Conservation (phyloP, 1,140 invertebrate genomes). For the Metopolophium dirhodum region DNA sequence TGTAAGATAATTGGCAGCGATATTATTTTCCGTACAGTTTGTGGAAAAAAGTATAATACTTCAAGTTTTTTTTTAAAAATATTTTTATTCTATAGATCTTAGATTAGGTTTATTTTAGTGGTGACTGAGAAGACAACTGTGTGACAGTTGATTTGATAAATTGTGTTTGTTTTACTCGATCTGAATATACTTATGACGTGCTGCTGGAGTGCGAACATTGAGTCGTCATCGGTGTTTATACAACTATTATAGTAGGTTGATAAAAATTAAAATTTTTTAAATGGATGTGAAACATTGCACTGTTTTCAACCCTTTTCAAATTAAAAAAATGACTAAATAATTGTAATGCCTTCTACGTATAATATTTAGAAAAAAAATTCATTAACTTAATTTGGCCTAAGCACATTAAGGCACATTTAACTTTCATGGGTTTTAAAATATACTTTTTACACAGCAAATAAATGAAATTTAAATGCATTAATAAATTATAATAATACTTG, state of each 20-base stretch:
- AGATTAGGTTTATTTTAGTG: not conserved
- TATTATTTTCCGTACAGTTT: constrained; percentile 3
- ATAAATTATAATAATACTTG: constrained; percentile 25
- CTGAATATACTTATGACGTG: not conserved
- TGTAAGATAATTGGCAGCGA: not conserved
- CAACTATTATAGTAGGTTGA: not conserved
- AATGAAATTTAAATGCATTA: constrained; percentile 26
- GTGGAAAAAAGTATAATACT: not conserved
- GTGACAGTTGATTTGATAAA: not conserved
- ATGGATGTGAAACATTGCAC: not conserved
- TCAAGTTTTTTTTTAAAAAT: not conserved
- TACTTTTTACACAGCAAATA: constrained; percentile 23
- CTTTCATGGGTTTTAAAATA: constrained; percentile 8
- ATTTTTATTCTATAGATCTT: not conserved
- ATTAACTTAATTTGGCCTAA: constrained; percentile 51
- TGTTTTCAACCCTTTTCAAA: not conserved
- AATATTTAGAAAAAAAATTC: not conserved
- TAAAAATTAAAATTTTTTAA: no score
- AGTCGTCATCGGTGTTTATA: not conserved
- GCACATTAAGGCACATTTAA: constrained; percentile 51
- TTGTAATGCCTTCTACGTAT: not conserved
- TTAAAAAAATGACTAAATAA: not conserved
- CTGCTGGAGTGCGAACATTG: not conserved
- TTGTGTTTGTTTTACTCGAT: not conserved
- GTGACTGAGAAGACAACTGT: not conserved